Conservation (phyloP, 2,888 invertebrate genomes). For the Clitarchus hookeri region DNA sequence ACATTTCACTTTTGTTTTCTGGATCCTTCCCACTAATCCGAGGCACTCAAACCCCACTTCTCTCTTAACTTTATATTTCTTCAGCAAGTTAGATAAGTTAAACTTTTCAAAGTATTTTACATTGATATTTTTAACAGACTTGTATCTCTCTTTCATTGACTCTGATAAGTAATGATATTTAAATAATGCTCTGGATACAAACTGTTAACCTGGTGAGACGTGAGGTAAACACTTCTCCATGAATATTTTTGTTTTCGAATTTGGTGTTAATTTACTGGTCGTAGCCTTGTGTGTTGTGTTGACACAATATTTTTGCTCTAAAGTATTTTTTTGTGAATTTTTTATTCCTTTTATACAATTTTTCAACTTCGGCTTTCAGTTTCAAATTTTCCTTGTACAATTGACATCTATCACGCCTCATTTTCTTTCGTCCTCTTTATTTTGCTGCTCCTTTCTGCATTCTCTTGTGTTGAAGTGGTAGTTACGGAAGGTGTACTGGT, state of each 20-base stretch:
- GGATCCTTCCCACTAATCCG: too few species aligned
- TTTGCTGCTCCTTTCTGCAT: not conserved
- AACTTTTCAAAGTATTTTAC: not conserved
- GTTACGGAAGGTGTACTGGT: too few species aligned
- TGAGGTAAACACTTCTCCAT: not conserved
- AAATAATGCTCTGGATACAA: not conserved
- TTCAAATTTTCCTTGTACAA: constrained; percentile 10
- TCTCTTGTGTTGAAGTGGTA: not conserved
- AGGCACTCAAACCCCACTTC: too few species aligned
- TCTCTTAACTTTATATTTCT: too few species aligned
- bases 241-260: not conserved
- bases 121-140: not conserved
- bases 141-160: not conserved
- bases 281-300: not conserved
- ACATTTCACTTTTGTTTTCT: too few species aligned
- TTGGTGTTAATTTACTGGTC: not conserved
- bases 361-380: not conserved
- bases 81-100: not conserved
- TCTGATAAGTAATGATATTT: not conserved
- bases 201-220: not conserved
- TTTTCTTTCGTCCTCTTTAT: not conserved
- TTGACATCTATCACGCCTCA: not conserved
- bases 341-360: not conserved
- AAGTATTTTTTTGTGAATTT: not conserved
- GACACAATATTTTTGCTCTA: not conserved